Evolutionary conservation across 2,888 invertebrate genomes (phyloP).

Genomic region (Notodonta ziczac): DNA sequence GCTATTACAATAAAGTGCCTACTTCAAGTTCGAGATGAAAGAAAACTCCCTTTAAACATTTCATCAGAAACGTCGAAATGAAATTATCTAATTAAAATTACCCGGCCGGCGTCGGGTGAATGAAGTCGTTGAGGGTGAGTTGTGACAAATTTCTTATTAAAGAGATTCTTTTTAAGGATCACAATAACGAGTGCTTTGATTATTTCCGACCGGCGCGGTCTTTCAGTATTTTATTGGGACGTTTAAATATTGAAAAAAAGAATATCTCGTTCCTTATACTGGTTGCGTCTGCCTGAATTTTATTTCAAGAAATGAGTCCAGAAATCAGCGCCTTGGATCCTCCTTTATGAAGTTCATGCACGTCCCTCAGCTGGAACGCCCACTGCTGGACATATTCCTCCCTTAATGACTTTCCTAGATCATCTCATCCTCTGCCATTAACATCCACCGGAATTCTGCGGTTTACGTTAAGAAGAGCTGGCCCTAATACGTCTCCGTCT

Average conservation of each 20-base stretch:
- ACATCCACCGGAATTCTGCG: too few relatives aligned
- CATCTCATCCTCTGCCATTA: too few relatives aligned
- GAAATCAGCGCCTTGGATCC: too few relatives aligned
- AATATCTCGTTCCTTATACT: background rate
- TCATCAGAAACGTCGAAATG: slow-evolving; percentile 57
- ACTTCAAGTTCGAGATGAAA: slow-evolving; percentile 34
- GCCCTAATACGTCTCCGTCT: too few relatives aligned
- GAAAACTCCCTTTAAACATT: slow-evolving; percentile 49
- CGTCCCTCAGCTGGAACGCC: too few relatives aligned
- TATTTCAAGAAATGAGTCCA: too few relatives aligned
- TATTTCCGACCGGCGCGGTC: slow-evolving; percentile 38
- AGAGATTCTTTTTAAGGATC: slow-evolving; percentile 46
- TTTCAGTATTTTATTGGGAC: background rate
- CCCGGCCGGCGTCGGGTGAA: slow-evolving; percentile 56
- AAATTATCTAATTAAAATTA: slow-evolving; percentile 70
- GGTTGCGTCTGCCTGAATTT: too few relatives aligned
- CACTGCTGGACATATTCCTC: too few relatives aligned
- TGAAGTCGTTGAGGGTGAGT: slow-evolving; percentile 59
- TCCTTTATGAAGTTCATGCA: too few relatives aligned
- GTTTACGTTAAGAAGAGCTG: too few relatives aligned
- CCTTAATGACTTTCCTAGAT: too few relatives aligned
- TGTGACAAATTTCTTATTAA: slow-evolving; percentile 57
- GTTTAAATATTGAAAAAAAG: background rate
- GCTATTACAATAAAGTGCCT: slow-evolving; percentile 25
- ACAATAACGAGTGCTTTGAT: slow-evolving; percentile 48